Percentiles rank a stretch among this genome's conserved stretches.
Evolutionary conservation across 2,113 vertebrate genomes (phyloP).

Genomic region (Limanda limanda): DNA sequence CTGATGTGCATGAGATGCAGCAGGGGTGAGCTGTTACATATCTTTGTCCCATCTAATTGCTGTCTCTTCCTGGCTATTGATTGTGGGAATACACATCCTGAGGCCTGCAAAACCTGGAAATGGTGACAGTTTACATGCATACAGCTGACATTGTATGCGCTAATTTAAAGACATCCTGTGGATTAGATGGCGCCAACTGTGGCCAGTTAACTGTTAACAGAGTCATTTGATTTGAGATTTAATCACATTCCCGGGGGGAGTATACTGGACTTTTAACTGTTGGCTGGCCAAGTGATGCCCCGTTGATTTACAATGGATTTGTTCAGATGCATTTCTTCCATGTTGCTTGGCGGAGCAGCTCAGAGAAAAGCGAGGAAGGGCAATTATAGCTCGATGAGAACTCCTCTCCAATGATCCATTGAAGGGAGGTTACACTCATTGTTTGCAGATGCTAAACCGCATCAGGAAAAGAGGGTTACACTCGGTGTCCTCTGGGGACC

Average conservation of each 20-base stretch:
- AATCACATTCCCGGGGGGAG: conserved; percentile 38
- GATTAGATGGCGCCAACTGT: conserved; percentile 56
- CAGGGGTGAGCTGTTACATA: conserved; percentile 7
- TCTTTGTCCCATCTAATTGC: conserved; percentile 55
- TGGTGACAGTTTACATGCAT: conserved; percentile 58
- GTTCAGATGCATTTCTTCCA: conserved; percentile 55
- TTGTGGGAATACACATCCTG: conserved; percentile 67
- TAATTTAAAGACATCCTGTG: conserved; percentile 69
- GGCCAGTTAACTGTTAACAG: conserved; percentile 43
- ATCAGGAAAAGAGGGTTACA: conserved; percentile 39
- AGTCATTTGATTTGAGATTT: conserved; percentile 52
- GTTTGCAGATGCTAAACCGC: conserved; percentile 65
- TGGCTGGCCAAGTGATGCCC: conserved; percentile 30
- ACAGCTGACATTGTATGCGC: conserved; percentile 60
- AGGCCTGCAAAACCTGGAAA: conserved; percentile 56
- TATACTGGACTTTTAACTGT: conserved; percentile 45
- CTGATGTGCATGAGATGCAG: conserved; percentile 12
- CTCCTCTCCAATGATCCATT: conserved; percentile 55
- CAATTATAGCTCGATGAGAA: conserved; percentile 50
- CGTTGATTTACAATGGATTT: conserved; percentile 60
- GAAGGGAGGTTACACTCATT: conserved; percentile 59
- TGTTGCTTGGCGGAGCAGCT: conserved; percentile 45
- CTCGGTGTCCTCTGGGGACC: conserved; percentile 23
- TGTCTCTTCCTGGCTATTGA: conserved; percentile 42
- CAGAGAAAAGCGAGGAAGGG: conserved; percentile 43